These are phyloP conservation scores for Pseudobourletiella spinata DNA, from an alignment of 1,140 invertebrate genomes.

Conservation along the genomic window DNA sequence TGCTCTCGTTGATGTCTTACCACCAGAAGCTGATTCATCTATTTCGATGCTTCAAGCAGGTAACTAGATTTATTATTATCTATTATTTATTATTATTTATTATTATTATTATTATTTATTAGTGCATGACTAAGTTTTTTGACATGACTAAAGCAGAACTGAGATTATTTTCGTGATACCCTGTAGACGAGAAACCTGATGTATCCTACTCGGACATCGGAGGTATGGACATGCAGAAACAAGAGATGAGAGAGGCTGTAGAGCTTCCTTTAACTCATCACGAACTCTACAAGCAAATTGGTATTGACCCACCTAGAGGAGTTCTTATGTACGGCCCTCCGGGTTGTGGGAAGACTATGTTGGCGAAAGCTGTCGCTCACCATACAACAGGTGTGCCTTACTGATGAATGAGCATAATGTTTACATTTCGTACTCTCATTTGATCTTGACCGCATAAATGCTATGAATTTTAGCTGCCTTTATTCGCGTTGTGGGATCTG, in stretches of 20 bases:
- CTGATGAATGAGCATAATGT: not conserved
- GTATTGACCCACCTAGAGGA: conserved; percentile 92
- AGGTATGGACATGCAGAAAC: conserved; percentile 99
- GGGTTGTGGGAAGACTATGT: conserved; percentile 95
- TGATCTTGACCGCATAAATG: too few species aligned
- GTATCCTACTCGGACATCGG: conserved; percentile 96
- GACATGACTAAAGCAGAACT: too few species aligned
- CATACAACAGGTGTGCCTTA: conserved; percentile 73
- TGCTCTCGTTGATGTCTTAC: conserved; percentile 92
- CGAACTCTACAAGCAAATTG: conserved; percentile 98
- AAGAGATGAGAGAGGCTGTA: conserved; percentile 97
- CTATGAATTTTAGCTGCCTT: conserved; percentile 94
- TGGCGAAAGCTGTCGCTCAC: conserved; percentile 97
- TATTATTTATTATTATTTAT: conserved; percentile 7
- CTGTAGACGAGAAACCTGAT: conserved; percentile 92
- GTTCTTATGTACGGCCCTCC: conserved; percentile 98
- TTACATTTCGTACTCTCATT: conserved; percentile 4
- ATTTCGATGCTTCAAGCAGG: conserved; percentile 92
- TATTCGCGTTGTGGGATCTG: conserved; percentile 96
- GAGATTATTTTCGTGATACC: not conserved
- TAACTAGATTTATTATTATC: conserved; percentile 38
- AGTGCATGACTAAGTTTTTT: too few species aligned
- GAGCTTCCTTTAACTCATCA: conserved; percentile 97
- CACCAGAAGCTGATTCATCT: conserved; percentile 94
- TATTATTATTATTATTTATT: too few species aligned